Base-by-base conservation (phyloP, 2,888 invertebrate genomes). In the Salpingus planirostris region DNA sequence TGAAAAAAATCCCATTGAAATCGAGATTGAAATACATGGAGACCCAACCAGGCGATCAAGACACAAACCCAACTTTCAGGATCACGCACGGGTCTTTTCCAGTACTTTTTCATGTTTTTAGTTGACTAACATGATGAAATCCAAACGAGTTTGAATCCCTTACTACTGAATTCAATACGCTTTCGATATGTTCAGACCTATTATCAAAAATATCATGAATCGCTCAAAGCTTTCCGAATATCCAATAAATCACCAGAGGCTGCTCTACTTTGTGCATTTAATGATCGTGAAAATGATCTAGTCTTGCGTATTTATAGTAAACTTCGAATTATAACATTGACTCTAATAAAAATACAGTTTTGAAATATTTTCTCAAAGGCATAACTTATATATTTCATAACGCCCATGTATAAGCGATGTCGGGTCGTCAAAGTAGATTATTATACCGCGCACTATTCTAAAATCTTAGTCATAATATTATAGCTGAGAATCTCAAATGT, bases 401-500 rank as follows among this genome's bases (percentile, higher is more conserved):
- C 8, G n/a, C n/a, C n/a, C n/a, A 18, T 18, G 18, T 6, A 6
- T 5, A 18, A 6, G 18, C 18, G 5, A 8, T 8, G 5, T 18
- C 18, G 18, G 5, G 5, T 18, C 18, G 5, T 18, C 18, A 18
- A 6, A 6, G 18, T 8, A 8, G 8, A 18, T 18, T 18, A 18
- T 8, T 8, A n/a, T n/a, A n/a, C n/a, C 21, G 6, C 8, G 21
- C 21, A 6, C 21, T 8, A 21, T 21, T 21, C 6, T 11, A 11
- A 7, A 21, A 21, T 26, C 13, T 15, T 5, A 24, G 10, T 33
- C 33, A 34, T 41, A 36, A 43, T 45, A 38, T 44, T 40, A 43
- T 32, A 43, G 33, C 41, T 46, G 48, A 44, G 48, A 48, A 47
- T 40, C 42, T 38, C 33, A 33, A 29, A 33, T 8, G 27, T 29